Conservation (phyloP, 1,140 invertebrate species). For the Cydia splendana region DNA sequence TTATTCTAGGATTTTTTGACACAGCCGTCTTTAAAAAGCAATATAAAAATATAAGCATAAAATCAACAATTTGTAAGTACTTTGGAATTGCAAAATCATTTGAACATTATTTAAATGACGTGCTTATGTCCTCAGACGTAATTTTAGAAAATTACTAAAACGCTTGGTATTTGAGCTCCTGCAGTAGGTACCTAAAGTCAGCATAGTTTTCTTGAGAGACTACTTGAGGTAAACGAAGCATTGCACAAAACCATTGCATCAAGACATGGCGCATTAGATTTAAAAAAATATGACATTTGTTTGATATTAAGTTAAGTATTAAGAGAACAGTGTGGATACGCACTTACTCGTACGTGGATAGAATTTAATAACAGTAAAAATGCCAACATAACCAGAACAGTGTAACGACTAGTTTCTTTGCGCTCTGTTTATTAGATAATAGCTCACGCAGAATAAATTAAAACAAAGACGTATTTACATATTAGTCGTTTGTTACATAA, state of each 20-base stretch:
- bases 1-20: too few species aligned
- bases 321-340: too few species aligned
- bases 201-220: background rate
- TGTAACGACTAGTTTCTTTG: constrained; percentile 8
- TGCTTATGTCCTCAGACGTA: background rate
- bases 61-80: too few species aligned
- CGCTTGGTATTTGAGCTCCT: background rate
- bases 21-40: too few species aligned
- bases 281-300: too few species aligned
- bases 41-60: too few species aligned
- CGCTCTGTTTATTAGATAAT: constrained; percentile 20
- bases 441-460: constrained; percentile 16
- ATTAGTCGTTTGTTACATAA: background rate
- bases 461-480: background rate
- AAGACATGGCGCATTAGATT: background rate
- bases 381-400: background rate
- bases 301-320: too few species aligned
- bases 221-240: background rate
- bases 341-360: background rate
- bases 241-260: background rate
- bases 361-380: background rate
- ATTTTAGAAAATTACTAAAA: constrained; percentile 23
- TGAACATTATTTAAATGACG: background rate
- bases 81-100: background rate
- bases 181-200: background rate